Base-by-base conservation (phyloP, 1,140 invertebrate species). In the Lutraria rhynchaena region DNA sequence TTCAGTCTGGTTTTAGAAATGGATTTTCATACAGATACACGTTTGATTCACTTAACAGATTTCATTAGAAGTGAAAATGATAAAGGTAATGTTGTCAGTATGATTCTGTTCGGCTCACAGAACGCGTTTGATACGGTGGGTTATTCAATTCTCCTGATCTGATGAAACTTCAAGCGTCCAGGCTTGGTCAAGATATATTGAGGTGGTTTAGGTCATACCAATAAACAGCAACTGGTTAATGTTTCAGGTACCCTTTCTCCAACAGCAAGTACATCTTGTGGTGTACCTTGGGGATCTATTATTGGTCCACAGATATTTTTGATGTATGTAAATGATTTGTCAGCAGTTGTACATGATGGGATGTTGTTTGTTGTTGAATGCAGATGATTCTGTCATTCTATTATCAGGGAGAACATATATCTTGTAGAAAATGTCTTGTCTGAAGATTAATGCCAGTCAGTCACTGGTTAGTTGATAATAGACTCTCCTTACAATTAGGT, bases 281-380 rank as follows among this genome's bases (percentile, higher is more conserved):
- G 73, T 31, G 78, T 81, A n/a, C 73, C 63, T 9, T 77, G 81
- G 75, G 77, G 71, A 7, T 76, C 49, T 46, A 69, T 81, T 22
- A 31, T 78, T n/a, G 74, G 75, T 19, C 82, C 74, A 19, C 35
- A 78, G 11, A 61, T 73, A 41, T 77, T 84, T 65, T 71, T 69
- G 44, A 61, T 57, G 19, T 77, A 84, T 78, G 83, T 84, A 2
- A 84, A 84, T 81, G 77, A 81, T 51, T 71, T 84, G 71, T 61
- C 70, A 51, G 35, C 63, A 13, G 80, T 67, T 61, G 37, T 81
- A 9, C 55, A 75, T 27, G 29, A 57, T 31, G 46, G 57, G n/a
- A 63, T 63, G n/a, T n/a, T n/a, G n/a, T n/a, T n/a, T n/a, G 15
- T 73, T 82, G 46, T 46, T 81, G 63, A 77, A 81, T 84, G 73